Evolutionary conservation across 2,888 invertebrate genomes (phyloP).

Genomic region (Pristionchus japonicus): DNA sequence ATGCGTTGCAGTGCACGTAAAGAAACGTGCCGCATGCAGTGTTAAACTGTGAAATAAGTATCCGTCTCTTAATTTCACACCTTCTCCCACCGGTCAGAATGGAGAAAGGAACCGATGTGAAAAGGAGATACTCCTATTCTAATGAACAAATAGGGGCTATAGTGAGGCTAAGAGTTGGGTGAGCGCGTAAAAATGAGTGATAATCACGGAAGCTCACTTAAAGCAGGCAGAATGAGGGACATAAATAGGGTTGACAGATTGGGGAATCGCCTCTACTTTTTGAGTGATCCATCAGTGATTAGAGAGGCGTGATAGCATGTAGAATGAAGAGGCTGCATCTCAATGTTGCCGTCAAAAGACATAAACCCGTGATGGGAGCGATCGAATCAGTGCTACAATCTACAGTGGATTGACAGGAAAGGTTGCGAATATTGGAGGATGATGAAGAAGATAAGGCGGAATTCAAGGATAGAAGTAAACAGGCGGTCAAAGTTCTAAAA

Average conservation of each 20-base stretch:
- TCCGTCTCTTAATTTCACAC: no score
- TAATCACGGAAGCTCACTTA: slow-evolving; percentile 2
- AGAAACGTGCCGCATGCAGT: no score
- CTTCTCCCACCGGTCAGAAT: no score
- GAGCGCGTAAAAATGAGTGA: neutral
- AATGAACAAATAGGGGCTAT: neutral
- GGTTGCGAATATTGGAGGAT: neutral
- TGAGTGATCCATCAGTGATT: no score
- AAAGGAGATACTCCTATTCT: neutral
- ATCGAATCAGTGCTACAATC: neutral
- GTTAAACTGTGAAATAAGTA: no score
- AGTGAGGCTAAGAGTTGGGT: neutral
- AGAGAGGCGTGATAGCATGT: no score
- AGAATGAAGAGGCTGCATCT: no score
- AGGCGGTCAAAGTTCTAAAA: neutral
- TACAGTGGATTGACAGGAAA: slow-evolving; percentile 13
- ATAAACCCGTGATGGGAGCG: neutral
- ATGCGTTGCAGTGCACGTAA: neutral
- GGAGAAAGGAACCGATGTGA: no score
- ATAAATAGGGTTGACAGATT: no score
- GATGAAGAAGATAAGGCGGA: slow-evolving; percentile 12
- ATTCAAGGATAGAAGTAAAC: neutral
- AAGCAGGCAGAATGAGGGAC: neutral
- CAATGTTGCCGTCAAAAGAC: no score
- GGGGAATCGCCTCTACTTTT: no score